Evolutionary conservation across 2,113 vertebrate genomes (phyloP).

Genomic region (Alectura lathami): DNA sequence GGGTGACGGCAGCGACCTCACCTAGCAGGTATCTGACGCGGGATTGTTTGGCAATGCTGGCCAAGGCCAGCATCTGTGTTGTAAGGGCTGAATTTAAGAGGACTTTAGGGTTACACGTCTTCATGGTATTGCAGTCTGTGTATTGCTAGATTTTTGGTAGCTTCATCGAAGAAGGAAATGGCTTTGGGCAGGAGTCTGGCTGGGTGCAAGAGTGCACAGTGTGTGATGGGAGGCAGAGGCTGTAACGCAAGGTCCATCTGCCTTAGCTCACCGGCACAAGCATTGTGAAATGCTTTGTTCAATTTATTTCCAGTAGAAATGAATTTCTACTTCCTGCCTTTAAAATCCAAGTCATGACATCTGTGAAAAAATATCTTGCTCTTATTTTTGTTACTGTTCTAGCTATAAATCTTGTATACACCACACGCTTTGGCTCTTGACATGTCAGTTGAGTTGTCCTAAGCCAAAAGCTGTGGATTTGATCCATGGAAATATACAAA

Average conservation of each 20-base stretch:
- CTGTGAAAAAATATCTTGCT: background rate
- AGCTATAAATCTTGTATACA: background rate
- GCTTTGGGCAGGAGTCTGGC: background rate
- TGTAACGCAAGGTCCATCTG: background rate
- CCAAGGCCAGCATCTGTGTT: background rate
- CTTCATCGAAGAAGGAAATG: background rate
- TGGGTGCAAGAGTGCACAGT: background rate
- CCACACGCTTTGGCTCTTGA: background rate
- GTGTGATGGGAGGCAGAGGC: background rate
- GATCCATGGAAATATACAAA: background rate
- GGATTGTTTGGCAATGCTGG: background rate
- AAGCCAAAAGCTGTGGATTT: background rate
- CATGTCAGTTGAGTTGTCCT: background rate
- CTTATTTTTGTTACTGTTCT: background rate
- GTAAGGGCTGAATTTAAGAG: background rate
- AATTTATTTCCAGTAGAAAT: background rate
- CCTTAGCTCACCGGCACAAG: background rate
- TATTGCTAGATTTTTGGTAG: background rate
- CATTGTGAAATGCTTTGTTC: background rate
- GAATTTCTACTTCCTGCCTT: background rate
- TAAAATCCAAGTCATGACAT: background rate
- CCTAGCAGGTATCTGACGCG: accelerated
- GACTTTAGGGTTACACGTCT: background rate
- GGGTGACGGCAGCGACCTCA: accelerated
- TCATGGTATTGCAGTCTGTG: background rate